A percentile compares a stretch with the other conserved stretches of the same genome.
Conservation (phyloP, 2,113 vertebrate genomes). For the Lichenostomus cassidix region DNA sequence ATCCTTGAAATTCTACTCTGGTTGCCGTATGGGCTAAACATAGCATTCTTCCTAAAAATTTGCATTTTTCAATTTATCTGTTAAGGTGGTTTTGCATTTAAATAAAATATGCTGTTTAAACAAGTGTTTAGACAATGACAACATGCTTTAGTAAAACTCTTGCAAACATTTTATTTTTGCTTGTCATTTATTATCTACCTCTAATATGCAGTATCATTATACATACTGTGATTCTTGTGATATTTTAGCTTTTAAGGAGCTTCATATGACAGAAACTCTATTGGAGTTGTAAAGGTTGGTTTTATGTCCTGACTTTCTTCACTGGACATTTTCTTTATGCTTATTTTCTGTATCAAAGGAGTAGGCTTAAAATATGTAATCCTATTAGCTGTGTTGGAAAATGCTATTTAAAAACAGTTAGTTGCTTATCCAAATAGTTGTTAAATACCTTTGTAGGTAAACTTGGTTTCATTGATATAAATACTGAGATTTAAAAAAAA, state of each 20-base stretch:
- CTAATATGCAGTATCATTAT: background rate
- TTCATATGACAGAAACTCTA: background rate
- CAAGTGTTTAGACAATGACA: background rate
- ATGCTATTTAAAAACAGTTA: background rate
- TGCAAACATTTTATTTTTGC: background rate
- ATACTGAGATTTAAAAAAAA: background rate
- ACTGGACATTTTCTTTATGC: rapidly evolving
- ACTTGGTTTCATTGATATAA: background rate
- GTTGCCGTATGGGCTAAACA: background rate
- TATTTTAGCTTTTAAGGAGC: background rate
- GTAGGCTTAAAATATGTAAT: background rate
- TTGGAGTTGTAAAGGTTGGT: background rate
- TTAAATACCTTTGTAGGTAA: background rate
- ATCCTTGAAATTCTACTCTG: background rate
- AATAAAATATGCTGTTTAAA: background rate
- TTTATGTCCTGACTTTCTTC: background rate
- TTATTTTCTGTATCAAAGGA: background rate
- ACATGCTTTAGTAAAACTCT: background rate
- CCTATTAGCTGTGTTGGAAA: background rate
- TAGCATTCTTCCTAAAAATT: background rate
- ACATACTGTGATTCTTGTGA: background rate
- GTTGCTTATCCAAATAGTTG: background rate
- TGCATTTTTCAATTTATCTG: background rate
- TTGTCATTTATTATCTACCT: background rate
- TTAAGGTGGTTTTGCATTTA: background rate